These are phyloP conservation scores for Cinclus cinclus DNA, from an alignment of 2,113 vertebrate species.

Conservation along the genomic window DNA sequence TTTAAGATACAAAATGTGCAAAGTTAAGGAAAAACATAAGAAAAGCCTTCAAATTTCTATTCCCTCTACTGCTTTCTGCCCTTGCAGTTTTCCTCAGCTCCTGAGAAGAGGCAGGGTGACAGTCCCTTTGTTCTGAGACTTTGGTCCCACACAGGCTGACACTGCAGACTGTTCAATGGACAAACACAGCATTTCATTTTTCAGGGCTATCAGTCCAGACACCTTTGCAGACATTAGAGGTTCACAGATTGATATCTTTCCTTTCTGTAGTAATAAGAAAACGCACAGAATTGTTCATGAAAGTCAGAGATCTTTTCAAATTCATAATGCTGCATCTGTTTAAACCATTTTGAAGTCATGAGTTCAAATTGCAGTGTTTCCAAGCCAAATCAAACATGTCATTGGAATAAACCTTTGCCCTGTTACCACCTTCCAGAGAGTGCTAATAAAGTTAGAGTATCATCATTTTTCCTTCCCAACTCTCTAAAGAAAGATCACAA, in stretches of 20 bases:
- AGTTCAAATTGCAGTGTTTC: not conserved
- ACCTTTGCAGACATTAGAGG: not conserved
- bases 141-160: not conserved
- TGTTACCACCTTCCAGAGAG: not conserved
- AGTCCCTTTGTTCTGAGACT: not conserved
- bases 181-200: not conserved
- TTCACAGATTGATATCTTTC: not conserved
- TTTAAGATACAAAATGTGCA: not conserved
- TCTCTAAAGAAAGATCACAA: not conserved
- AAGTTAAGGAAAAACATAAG: not conserved
- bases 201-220: not conserved
- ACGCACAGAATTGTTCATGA: not conserved
- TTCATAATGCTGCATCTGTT: not conserved
- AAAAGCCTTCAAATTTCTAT: not conserved
- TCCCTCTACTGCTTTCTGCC: not conserved
- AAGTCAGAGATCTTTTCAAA: not conserved
- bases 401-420: slow-evolving; percentile 10
- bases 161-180: not conserved
- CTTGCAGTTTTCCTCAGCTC: not conserved
- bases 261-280: not conserved
- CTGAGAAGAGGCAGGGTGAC: not conserved
- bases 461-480: not conserved
- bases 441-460: not conserved
- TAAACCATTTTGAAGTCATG: not conserved
- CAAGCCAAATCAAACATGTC: not conserved